Evolutionary conservation across 2,797 vertebrate species (phyloP).

Genomic region (Tragopan temminckii): DNA sequence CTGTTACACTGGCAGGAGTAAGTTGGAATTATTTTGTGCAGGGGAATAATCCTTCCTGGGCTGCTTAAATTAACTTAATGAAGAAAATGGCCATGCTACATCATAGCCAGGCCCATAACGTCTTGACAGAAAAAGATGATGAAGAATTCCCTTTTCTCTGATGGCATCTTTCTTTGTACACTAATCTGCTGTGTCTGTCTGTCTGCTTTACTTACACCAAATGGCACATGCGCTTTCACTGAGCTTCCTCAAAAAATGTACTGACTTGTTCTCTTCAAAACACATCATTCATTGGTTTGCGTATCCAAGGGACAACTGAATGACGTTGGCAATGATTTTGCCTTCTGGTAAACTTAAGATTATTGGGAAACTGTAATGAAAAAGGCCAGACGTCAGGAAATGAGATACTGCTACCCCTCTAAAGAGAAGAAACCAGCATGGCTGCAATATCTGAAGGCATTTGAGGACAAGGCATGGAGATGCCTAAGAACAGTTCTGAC

Average conservation of each 20-base stretch:
- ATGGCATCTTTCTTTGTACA: not conserved
- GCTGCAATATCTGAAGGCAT: not conserved
- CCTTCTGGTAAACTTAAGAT: not conserved
- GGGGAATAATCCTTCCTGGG: slow-evolving; percentile 31
- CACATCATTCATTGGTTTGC: not conserved
- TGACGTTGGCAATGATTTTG: not conserved
- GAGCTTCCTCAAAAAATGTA: not conserved
- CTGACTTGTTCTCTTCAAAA: not conserved
- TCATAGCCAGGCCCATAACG: slow-evolving; percentile 3
- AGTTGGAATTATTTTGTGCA: slow-evolving; percentile 57
- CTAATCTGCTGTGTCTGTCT: not conserved
- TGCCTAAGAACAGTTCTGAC: not conserved
- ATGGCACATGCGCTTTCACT: not conserved
- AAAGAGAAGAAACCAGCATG: not conserved
- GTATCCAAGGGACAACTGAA: not conserved
- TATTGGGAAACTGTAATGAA: not conserved
- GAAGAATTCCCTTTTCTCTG: slow-evolving; percentile 13
- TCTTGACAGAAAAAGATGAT: slow-evolving; percentile 35
- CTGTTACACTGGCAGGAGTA: slow-evolving; percentile 20
- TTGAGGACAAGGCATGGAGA: not conserved
- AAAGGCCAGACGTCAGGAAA: not conserved
- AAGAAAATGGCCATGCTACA: slow-evolving; percentile 41
- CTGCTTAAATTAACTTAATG: slow-evolving; percentile 63
- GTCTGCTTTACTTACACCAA: not conserved
- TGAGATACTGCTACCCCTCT: not conserved